These are phyloP conservation scores for Pycnonotus jocosus DNA, from an alignment of 2,113 vertebrate genomes.

Conservation along the genomic window DNA sequence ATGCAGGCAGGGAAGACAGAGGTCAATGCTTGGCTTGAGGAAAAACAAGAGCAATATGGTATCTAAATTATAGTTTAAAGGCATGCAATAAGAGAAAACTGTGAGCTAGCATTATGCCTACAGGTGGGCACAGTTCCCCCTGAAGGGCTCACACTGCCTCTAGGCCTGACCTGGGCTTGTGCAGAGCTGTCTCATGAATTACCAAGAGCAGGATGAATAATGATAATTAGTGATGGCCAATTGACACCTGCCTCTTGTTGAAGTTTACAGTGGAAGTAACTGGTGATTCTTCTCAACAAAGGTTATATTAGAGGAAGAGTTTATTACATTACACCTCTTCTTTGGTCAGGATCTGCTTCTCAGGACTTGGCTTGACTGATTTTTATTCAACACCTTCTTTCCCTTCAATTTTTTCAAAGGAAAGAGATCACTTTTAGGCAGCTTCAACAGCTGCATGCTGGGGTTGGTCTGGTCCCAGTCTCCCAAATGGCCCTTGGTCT, in stretches of 20 bases:
- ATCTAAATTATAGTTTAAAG: background rate
- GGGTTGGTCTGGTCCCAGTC: background rate
- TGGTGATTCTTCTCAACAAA: background rate
- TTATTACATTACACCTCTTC: background rate
- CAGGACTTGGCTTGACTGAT: background rate
- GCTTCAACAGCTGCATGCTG: background rate
- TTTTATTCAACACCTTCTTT: background rate
- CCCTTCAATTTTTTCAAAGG: background rate
- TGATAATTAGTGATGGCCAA: background rate
- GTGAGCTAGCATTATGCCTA: background rate
- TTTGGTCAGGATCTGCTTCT: background rate
- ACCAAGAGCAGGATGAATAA: background rate
- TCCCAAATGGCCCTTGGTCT: background rate
- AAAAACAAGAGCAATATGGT: background rate
- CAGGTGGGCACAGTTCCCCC: background rate
- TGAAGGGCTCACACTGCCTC: background rate
- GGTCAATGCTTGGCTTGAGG: background rate
- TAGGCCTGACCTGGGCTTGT: background rate
- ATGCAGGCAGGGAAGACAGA: background rate
- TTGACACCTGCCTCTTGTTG: background rate
- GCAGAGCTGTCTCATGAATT: background rate
- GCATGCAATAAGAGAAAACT: background rate
- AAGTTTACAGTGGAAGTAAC: background rate
- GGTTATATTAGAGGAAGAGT: background rate
- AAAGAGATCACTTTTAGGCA: background rate